Evolutionary conservation across 35 echinoderm and acorn worm species (phyloP), one percentile per base, ranked within the genome.

Genomic region (Hemicentrotus pulcherrimus): DNA sequence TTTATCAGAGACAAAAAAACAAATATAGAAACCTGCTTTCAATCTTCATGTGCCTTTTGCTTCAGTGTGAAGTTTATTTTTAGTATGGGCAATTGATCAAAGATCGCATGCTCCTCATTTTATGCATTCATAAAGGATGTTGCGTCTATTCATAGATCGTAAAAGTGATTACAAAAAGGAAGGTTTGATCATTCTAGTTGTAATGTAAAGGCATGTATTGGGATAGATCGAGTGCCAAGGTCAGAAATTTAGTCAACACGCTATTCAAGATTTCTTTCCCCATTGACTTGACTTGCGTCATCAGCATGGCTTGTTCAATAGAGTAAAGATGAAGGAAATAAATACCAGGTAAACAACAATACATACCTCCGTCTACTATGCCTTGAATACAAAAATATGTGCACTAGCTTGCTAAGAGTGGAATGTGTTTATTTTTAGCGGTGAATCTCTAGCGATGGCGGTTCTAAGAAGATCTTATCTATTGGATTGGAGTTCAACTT

Each of bases 351-450:
- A 24, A 71, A 71, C 61, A 19, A 71, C 24, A 55, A 28, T 78
- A 28, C 65, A 59, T 59, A 59, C 52, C 16, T 59, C 65, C 4
- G 19, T 55, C 19, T 78, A 18, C n/a, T 28, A 78, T 78, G 19
- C 19, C 65, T 78, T 78, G 18, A 78, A 78, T 70, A 70, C 6
- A 0, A 70, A 70, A 70, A 70, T 18, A 70, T 78, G 65, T 78
- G 50, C 50, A 55, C 11, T 3, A 41, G 35, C 35, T 78, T 28
- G 4, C 1, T 28, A 28, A 3, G 65, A 28, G 19, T 78, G 65
- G 65, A n/a, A 78, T 78, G 22, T 78, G 65, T 78, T 78, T 78
- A 78, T n/a, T 78, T 78, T 78, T 78, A 78, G 65, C 22, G n/a
- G 24, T n/a, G 5, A 28, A 78, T 78, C 61, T 28, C 24, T 28